phyloP scores from a whole-genome alignment of 1,140 invertebrate genomes.

The Chionoecetes opilio region DNA sequence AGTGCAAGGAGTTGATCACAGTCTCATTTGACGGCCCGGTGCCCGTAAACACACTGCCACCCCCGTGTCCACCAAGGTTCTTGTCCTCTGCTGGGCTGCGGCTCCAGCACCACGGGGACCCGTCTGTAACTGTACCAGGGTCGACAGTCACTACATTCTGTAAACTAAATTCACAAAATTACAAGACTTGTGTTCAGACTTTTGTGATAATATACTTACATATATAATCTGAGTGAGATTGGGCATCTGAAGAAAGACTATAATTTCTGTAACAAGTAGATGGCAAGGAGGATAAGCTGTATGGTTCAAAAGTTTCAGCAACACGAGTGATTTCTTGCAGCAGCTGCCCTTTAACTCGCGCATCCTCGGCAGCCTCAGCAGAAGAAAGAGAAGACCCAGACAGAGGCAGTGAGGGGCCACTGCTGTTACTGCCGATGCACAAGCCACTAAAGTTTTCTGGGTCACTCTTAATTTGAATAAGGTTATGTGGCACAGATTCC shows the following conservation, averaged over 20 bases:
- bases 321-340: conserved; percentile 70
- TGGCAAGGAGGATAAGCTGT: conserved; percentile 49
- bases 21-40: conserved; percentile 36
- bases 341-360: conserved; percentile 54
- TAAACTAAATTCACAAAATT: background rate
- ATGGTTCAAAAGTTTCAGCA: conserved; percentile 70
- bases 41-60: conserved; percentile 28
- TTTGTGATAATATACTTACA: conserved; percentile 46
- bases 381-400: background rate
- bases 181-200: background rate
- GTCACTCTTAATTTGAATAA: conserved; percentile 71
- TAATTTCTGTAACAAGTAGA: conserved; percentile 55
- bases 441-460: conserved; percentile 61
- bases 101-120: conserved; percentile 64
- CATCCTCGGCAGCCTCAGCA: conserved; percentile 63
- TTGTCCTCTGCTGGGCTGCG: conserved; percentile 52
- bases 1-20: conserved; percentile 63
- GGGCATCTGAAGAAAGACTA: conserved; percentile 35
- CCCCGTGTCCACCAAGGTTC: background rate
- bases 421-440: conserved; percentile 40
- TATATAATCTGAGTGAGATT: conserved; percentile 57
- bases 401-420: background rate
- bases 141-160: background rate
- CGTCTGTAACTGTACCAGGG: conserved; percentile 58
- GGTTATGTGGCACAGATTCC: conserved; percentile 37